Conservation (phyloP, 2,113 vertebrate genomes). For the Scomber japonicus region DNA sequence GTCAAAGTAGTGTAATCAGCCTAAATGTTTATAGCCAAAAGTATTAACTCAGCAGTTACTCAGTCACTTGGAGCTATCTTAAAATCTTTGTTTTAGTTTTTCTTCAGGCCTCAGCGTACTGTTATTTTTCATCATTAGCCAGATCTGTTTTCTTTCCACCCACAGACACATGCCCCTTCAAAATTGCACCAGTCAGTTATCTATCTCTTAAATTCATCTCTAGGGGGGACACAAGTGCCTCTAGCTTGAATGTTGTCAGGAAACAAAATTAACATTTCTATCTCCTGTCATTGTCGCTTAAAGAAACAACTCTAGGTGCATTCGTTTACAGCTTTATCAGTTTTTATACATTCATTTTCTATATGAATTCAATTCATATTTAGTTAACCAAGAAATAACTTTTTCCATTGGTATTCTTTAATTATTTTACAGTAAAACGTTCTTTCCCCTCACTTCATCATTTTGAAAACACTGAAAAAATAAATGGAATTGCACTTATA, state of each 20-base stretch:
- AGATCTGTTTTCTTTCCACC: conserved; percentile 25
- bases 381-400: not conserved
- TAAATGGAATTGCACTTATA: not conserved
- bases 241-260: conserved; percentile 32
- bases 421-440: no score
- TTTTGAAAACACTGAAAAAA: not conserved
- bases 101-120: conserved; percentile 38
- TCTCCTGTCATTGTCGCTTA: not conserved
- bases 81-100: conserved; percentile 44
- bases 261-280: conserved; percentile 37
- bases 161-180: conserved; percentile 35
- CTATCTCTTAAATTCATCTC: conserved; percentile 44
- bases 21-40: conserved; percentile 74
- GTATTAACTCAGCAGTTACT: conserved; percentile 73
- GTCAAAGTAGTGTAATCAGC: conserved; percentile 80
- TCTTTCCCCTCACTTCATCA: not conserved
- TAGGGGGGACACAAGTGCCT: conserved; percentile 17
- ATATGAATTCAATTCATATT: not conserved
- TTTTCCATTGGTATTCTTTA: no score
- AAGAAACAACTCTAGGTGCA: not conserved
- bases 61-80: conserved; percentile 53
- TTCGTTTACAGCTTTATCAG: not conserved
- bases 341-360: not conserved
- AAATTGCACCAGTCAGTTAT: conserved; percentile 42
- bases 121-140: conserved; percentile 63